Percentiles rank a stretch among this genome's conserved stretches.
phyloP scores from a whole-genome alignment of 2,797 vertebrate species.

The Liasis olivaceus region DNA sequence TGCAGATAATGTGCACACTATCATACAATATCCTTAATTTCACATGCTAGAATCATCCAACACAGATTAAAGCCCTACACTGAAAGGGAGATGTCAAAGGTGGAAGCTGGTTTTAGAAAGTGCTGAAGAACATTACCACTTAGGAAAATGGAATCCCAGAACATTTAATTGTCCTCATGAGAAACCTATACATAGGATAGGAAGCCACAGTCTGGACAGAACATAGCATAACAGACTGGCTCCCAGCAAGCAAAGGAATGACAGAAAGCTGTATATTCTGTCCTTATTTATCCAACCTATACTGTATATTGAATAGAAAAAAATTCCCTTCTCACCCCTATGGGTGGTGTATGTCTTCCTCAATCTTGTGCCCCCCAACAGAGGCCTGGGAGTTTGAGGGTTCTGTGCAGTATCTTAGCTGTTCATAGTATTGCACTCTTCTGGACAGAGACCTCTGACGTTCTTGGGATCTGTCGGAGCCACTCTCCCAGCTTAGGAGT shows the following conservation, averaged over 20 bases:
- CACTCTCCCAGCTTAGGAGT: too few relatives aligned
- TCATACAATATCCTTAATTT: neutral
- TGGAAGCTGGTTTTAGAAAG: neutral
- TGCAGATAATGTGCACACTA: neutral
- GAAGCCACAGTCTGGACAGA: neutral
- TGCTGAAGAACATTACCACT: neutral
- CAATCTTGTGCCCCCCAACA: fast-evolving
- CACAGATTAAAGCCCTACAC: neutral
- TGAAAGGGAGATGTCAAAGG: neutral
- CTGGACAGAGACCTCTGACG: neutral
- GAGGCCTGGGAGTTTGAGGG: neutral
- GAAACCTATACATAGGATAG: neutral
- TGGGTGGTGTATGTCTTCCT: too few relatives aligned
- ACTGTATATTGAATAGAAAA: neutral
- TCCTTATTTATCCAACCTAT: neutral
- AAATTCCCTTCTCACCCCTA: too few relatives aligned
- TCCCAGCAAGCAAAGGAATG: neutral
- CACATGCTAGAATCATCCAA: neutral
- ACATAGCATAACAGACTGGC: neutral
- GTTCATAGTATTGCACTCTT: neutral
- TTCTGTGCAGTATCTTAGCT: neutral
- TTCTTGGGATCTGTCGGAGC: too few relatives aligned
- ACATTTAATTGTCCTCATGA: neutral
- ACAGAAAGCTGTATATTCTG: neutral
- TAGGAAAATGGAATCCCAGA: neutral